Percentiles rank a stretch among this genome's conserved stretches.
These are phyloP conservation scores for Sula dactylatra DNA, from an alignment of 2,113 vertebrate genomes.

Conservation along the genomic window DNA sequence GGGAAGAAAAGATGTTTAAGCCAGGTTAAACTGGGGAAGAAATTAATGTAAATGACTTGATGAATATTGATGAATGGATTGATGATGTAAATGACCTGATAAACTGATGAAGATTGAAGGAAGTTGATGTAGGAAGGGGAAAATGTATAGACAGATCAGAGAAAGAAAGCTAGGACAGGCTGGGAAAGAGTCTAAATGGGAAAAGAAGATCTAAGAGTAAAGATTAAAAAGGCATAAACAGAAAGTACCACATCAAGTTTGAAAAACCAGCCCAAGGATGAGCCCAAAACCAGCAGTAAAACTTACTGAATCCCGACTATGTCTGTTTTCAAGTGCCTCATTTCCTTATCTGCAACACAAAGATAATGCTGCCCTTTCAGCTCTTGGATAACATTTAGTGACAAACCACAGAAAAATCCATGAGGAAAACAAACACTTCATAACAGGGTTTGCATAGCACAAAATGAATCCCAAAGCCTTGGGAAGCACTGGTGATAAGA, in stretches of 20 bases:
- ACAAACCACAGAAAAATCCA: not conserved
- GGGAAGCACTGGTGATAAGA: not conserved
- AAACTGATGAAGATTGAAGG: not conserved
- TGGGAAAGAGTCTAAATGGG: not conserved
- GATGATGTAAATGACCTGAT: not conserved
- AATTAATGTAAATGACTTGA: not conserved
- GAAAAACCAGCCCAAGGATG: not conserved
- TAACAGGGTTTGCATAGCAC: not conserved
- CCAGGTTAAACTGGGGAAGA: not conserved
- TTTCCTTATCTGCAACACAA: not conserved
- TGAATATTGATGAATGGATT: not conserved
- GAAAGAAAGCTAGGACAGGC: not conserved
- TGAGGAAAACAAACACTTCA: not conserved
- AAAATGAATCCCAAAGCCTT: not conserved
- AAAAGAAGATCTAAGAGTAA: not conserved
- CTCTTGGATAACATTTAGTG: not conserved
- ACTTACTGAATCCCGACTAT: not conserved
- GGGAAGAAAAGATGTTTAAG: not conserved
- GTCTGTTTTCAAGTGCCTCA: not conserved
- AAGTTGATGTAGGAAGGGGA: not conserved
- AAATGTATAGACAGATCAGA: not conserved
- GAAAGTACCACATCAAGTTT: not conserved
- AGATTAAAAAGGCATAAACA: not conserved
- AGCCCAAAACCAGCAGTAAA: not conserved
- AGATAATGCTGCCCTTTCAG: conserved; percentile 1